A percentile compares a stretch with the other conserved stretches of the same genome.
Evolutionary conservation across 2,888 invertebrate genomes (phyloP).

Genomic region (Psylliodes chrysocephalus): DNA sequence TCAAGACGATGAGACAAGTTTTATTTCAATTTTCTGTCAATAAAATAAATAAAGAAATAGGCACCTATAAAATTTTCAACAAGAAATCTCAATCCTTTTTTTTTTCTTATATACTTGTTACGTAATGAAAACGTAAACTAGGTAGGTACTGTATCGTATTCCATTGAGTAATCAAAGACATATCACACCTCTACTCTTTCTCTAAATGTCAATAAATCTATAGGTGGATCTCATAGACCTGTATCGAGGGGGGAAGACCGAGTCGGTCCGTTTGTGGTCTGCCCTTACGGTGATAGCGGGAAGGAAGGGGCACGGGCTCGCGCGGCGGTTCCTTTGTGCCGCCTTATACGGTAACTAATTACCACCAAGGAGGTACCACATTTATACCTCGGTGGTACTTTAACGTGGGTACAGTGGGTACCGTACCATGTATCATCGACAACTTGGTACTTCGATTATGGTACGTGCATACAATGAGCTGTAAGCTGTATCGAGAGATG

Average conservation of each 20-base stretch:
- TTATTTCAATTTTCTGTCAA: too few relatives aligned
- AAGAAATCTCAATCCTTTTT: too few relatives aligned
- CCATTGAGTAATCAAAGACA: background rate
- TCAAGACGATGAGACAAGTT: too few relatives aligned
- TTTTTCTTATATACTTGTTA: too few relatives aligned
- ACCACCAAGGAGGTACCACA: slow-evolving; percentile 55
- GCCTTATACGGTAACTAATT: slow-evolving; percentile 64
- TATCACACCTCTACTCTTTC: background rate
- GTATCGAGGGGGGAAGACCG: background rate
- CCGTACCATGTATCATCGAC: slow-evolving; percentile 3
- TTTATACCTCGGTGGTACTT: slow-evolving; percentile 1
- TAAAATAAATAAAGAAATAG: too few relatives aligned
- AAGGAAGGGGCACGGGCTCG: slow-evolving; percentile 54
- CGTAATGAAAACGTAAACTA: too few relatives aligned
- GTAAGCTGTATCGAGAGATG: background rate
- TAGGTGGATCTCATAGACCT: background rate
- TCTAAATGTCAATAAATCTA: slow-evolving; percentile 1
- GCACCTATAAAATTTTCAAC: too few relatives aligned
- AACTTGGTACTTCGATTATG: background rate
- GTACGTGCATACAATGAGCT: background rate
- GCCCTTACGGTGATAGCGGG: slow-evolving; percentile 44
- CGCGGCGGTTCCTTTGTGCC: slow-evolving; percentile 63
- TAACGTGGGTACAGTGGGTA: slow-evolving; percentile 20
- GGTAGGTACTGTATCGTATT: too few relatives aligned
- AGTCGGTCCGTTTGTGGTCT: slow-evolving; percentile 58